A percentile compares a stretch with the other conserved stretches of the same genome.
These are phyloP conservation scores for Cybosia mesomella DNA, from an alignment of 2,888 invertebrate genomes.

Conservation along the genomic window DNA sequence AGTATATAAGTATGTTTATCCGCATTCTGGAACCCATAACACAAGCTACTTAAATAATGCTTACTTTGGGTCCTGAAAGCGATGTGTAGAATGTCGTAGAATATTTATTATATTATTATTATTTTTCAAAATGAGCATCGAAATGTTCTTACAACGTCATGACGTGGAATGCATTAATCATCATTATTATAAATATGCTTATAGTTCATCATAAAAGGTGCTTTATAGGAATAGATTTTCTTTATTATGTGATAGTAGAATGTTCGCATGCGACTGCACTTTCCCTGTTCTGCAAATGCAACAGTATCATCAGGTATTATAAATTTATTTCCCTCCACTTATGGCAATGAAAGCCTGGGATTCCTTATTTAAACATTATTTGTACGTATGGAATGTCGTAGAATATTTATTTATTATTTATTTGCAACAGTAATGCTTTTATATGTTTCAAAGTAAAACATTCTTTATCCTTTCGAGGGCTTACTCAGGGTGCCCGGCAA, in stretches of 20 bases:
- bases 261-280: background rate
- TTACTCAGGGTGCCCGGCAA: too few relatives aligned
- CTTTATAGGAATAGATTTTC: background rate
- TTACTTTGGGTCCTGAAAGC: too few relatives aligned
- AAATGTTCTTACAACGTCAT: too few relatives aligned
- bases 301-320: background rate
- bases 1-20: too few relatives aligned
- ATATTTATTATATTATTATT: too few relatives aligned
- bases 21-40: too few relatives aligned
- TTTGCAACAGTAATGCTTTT: slow-evolving; percentile 21
- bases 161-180: too few relatives aligned
- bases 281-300: background rate
- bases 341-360: slow-evolving; percentile 23
- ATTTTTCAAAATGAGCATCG: too few relatives aligned
- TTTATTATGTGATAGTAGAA: background rate
- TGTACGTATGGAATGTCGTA: background rate
- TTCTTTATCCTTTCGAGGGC: too few relatives aligned
- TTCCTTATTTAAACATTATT: slow-evolving; percentile 9
- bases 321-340: slow-evolving; percentile 13
- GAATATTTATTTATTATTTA: too few relatives aligned
- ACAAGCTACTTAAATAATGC: too few relatives aligned
- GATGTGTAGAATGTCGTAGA: too few relatives aligned
- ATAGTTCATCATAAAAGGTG: background rate
- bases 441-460: slow-evolving; percentile 24
- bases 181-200: background rate